A percentile compares a stretch with the other conserved stretches of the same genome.
phyloP scores from a whole-genome alignment of 2,797 vertebrate species.

The Kryptopterus vitreolus region DNA sequence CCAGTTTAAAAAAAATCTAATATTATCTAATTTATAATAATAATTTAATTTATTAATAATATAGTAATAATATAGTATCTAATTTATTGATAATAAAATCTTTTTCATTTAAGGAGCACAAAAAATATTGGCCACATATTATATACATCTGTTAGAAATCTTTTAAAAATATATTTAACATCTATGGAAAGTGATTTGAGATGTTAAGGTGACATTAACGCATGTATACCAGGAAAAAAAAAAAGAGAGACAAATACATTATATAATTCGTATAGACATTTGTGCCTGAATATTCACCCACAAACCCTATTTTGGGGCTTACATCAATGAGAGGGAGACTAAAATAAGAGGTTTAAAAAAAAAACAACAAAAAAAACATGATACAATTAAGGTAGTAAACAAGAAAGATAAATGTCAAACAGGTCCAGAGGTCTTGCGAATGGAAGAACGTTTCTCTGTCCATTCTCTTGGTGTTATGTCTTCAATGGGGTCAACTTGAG shows the following conservation, averaged over 20 bases:
- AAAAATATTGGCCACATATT: not conserved
- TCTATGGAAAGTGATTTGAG: not conserved
- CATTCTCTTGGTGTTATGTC: conserved; percentile 62
- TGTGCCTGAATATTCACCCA: conserved; percentile 33
- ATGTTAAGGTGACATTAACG: conserved; percentile 33
- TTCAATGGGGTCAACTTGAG: conserved; percentile 78
- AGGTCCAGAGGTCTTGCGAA: conserved; percentile 62
- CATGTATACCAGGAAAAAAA: conserved; percentile 36
- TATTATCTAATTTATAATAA: no score
- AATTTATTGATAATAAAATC: no score
- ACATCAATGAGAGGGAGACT: conserved; percentile 52
- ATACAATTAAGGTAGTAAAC: conserved; percentile 47
- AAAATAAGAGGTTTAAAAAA: conserved; percentile 38
- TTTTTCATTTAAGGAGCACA: not conserved
- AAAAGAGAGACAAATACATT: conserved; percentile 50
- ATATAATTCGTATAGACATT: conserved; percentile 45
- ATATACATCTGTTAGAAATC: conserved; percentile 30
- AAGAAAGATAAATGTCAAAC: conserved; percentile 47
- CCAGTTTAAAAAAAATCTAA: no score
- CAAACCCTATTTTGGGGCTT: conserved; percentile 22
- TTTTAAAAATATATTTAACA: not conserved
- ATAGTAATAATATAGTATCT: no score
- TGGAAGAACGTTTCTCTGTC: conserved; percentile 66
- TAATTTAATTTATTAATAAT: no score
- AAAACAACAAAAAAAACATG: no score